Evolutionary conservation across 2,888 invertebrate species (phyloP), one percentile per base, ranked within the genome.

Genomic region (Bedellia somnulentella): DNA sequence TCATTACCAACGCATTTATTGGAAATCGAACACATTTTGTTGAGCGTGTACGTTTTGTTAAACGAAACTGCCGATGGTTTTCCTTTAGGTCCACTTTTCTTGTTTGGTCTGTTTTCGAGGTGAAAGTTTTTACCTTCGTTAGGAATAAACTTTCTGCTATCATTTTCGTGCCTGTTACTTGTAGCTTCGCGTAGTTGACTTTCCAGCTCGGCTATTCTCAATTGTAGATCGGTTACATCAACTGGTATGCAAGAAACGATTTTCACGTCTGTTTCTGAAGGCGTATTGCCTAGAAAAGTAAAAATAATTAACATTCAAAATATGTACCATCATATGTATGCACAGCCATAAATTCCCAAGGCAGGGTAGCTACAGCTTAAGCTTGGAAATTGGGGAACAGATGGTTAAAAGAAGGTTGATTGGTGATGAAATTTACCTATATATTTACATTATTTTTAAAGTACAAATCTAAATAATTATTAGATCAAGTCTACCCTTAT

Each of bases 241-340:
- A 73, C 66, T 4, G 73, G 73, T 43, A 75, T 70, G 38, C 73
- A 75, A 11, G 73, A 75, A 44, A 73, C 66, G 31, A 75, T 63
- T 50, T 73, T 71, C 2, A 75, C 73, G 45, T 73, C 71, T 1
- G 71, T 71, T 37, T 64, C 64, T 2, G 73, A 71, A 14, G 63
- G 59, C 6, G 61, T 51, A 34, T 75, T 75, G 14, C 73, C 73
- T 73, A 41, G 35, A 55, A 50, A 35, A 27, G 18, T 27, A 27
- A 26, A 22, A 22, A 24, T 38, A 38, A 36, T 24, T 5, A 4
- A 31, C 4, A 15, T 4, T 13, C 15, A 3, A 13, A 6, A 24
- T 9, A 9, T 15, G 5, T n/a, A n/a, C 10, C n/a, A 27, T 27
- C 4, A 6, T 15, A 6, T 15, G 3, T 12, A 4, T 12, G 6